These are phyloP conservation scores for Sipha maydis DNA, from an alignment of 2,888 invertebrate species.

Conservation along the genomic window DNA sequence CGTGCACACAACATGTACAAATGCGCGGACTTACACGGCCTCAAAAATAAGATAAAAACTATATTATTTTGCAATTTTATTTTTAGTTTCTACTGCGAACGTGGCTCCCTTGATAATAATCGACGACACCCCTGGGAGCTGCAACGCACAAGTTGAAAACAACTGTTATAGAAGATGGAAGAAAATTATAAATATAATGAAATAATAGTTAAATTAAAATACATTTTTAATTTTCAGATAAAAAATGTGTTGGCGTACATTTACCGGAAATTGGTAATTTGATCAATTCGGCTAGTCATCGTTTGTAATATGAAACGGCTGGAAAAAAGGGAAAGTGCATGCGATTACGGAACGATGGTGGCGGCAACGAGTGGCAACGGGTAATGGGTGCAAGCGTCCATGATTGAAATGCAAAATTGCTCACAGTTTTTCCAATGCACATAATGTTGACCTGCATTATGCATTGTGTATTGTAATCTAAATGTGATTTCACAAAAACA, in stretches of 20 bases:
- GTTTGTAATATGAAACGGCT: constrained; percentile 28
- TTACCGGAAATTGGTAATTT: constrained; percentile 52
- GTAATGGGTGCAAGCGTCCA: constrained; percentile 9
- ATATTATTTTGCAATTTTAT: no score
- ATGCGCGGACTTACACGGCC: no score
- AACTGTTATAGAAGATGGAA: neutral
- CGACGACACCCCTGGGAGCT: no score
- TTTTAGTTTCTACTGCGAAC: no score
- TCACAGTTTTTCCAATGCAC: constrained; percentile 29
- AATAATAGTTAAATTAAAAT: neutral
- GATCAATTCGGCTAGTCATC: constrained; percentile 46
- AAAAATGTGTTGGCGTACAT: constrained; percentile 9
- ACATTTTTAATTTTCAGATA: neutral
- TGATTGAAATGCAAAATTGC: constrained; percentile 25
- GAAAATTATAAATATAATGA: neutral
- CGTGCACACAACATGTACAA: no score
- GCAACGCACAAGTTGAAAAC: no score
- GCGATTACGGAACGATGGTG: constrained; percentile 27
- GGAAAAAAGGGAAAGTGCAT: constrained; percentile 47
- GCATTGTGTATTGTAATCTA: constrained; percentile 21
- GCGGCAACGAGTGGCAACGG: neutral
- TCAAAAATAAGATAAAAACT: no score
- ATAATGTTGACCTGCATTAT: constrained; percentile 48
- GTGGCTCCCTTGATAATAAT: no score
- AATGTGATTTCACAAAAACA: constrained; percentile 32